Evolutionary conservation across 2,888 invertebrate species (phyloP).

Genomic region (Rotaria macrura): DNA sequence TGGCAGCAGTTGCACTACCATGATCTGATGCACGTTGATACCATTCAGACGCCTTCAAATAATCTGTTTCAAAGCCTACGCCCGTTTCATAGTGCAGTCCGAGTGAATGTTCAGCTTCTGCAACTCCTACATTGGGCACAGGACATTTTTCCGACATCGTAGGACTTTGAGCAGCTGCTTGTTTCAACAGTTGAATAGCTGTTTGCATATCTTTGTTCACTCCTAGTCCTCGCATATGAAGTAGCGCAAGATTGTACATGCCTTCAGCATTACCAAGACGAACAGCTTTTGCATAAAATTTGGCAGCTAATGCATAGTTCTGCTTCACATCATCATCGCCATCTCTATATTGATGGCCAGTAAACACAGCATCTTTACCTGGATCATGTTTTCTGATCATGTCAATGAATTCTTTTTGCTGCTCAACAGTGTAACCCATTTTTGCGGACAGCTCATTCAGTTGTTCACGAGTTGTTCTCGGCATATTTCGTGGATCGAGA

Average conservation of each 20-base stretch:
- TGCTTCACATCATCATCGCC: background rate
- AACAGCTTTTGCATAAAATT: conserved; percentile 15
- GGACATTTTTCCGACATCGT: background rate
- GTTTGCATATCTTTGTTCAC: background rate
- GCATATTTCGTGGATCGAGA: background rate
- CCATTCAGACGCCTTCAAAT: background rate
- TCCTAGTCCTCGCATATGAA: background rate
- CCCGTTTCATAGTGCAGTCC: background rate
- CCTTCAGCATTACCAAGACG: conserved; percentile 16
- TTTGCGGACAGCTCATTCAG: background rate
- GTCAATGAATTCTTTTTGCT: background rate
- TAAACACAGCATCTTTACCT: background rate
- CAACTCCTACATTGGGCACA: conserved; percentile 13
- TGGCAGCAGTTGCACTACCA: conserved; percentile 9
- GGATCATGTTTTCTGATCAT: background rate
- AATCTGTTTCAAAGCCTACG: background rate
- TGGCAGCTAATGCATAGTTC: conserved; percentile 20
- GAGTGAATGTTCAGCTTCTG: background rate
- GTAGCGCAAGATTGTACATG: conserved; percentile 22
- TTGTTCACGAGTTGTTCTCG: conserved; percentile 7
- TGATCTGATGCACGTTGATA: conserved; percentile 20
- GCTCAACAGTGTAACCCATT: background rate
- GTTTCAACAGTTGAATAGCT: conserved; percentile 17
- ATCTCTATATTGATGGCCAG: conserved; percentile 22
- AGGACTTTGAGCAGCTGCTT: conserved; percentile 16